Evolutionary conservation across 2,797 vertebrate genomes (phyloP), one percentile per base, ranked within the genome.

Genomic region (Odontamblyopus rebecca): DNA sequence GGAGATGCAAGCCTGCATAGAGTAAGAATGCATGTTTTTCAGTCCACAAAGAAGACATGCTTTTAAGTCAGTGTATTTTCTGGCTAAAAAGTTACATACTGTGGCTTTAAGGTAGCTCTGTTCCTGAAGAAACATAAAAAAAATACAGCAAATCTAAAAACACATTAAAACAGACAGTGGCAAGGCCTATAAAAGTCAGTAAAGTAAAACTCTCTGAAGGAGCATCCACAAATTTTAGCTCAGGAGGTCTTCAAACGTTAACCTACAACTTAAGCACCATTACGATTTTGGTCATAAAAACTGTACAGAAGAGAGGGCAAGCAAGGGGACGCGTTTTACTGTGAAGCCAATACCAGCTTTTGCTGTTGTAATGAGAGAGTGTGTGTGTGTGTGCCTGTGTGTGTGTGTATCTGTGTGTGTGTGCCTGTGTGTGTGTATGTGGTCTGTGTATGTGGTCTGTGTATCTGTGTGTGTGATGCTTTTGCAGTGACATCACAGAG

Each of bases 271-370:
- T 85, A 82, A 78, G 2, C 62, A 61, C 75, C 5, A 78, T 82
- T 76, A 83, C 78, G 75, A 80, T 73, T 75, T 67, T 61, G 48
- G 80, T 74, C 69, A 83, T 83, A 83, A 85, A 89, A 78, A 38
- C 15, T 67, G 66, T 73, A 63, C 79, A 72, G 68, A 61, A 13
- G 29, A 73, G 13, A 67, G 66, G 65, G 27, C 65, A 72, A 74
- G 57, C n/a, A 5, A 80, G 71, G 76, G 72, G 82, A 84, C 61
- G 76, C 79, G 68, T 85, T 88, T 86, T 84, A 90, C 73, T 82
- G 82, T 71, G 8, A 15, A 80, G 74, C 84, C 87, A 80, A 89
- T 88, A 88, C 30, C 60, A 77, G 80, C 68, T 70, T 66, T 78
- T 66, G 63, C 56, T 73, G 69, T 68, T 76, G 68, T 23, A 30